phyloP scores from a whole-genome alignment of 2,888 invertebrate species.

The Drosophila pegasa region DNA sequence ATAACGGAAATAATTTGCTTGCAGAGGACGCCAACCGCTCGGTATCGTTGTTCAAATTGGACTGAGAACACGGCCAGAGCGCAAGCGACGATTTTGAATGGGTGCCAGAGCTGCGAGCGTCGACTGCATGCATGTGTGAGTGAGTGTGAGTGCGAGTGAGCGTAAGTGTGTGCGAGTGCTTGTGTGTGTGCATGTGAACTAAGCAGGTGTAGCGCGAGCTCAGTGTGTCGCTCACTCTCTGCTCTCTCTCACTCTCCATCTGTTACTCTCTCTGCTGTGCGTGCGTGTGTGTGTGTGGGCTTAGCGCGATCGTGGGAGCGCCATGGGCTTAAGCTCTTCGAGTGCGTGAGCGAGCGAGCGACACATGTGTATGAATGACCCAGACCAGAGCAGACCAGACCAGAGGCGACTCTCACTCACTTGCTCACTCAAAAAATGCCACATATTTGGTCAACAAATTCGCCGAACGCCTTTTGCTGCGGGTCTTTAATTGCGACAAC shows the following conservation, averaged over 20 bases:
- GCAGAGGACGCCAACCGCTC: constrained; percentile 81
- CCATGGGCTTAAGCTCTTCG: constrained; percentile 28
- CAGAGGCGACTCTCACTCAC: constrained; percentile 16
- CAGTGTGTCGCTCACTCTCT: constrained; percentile 14
- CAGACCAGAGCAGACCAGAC: too few relatives aligned
- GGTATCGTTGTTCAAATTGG: constrained; percentile 83
- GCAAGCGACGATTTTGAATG: constrained; percentile 59
- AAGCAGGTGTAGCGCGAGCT: constrained; percentile 47
- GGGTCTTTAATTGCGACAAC: constrained; percentile 60
- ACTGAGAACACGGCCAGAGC: constrained; percentile 72
- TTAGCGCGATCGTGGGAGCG: constrained; percentile 39
- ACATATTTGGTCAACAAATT: constrained; percentile 73
- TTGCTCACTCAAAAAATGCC: constrained; percentile 54
- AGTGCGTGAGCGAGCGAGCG: constrained; percentile 33
- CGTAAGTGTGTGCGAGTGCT: constrained; percentile 1
- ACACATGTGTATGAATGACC: constrained; percentile 4
- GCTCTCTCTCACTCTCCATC: constrained; percentile 7
- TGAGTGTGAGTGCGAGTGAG: constrained; percentile 10
- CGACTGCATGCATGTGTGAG: constrained; percentile 11
- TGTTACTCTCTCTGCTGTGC: constrained; percentile 5
- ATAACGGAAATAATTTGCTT: constrained; percentile 54
- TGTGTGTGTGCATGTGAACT: constrained; percentile 27
- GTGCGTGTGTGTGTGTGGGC: constrained; percentile 30
- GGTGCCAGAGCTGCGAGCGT: constrained; percentile 42
- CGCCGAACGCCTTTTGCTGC: constrained; percentile 39